Percentiles rank a stretch among this genome's conserved stretches.
Evolutionary conservation across 2,797 vertebrate species (phyloP).

Genomic region (Enteromius anoplus): DNA sequence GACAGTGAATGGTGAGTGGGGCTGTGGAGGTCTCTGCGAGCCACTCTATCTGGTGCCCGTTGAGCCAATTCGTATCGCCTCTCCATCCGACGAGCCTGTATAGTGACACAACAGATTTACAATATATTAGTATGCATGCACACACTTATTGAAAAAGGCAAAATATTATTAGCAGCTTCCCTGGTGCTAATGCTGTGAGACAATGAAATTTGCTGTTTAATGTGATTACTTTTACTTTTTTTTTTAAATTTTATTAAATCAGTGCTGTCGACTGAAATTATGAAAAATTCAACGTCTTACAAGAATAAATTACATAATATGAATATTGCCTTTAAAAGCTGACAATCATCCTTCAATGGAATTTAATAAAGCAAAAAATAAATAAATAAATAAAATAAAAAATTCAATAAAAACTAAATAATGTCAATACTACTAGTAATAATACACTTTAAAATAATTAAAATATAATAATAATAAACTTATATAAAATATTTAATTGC

Average conservation of each 20-base stretch:
- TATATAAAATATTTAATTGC: not conserved
- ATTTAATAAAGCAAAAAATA: not conserved
- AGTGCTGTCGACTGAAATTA: not conserved
- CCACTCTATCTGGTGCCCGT: constrained; percentile 40
- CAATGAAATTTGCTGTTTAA: constrained; percentile 38
- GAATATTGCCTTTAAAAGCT: not conserved
- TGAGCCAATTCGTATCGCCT: constrained; percentile 58
- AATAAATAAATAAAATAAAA: too few relatives aligned
- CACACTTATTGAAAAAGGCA: not conserved
- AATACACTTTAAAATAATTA: not conserved
- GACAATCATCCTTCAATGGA: not conserved
- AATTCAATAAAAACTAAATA: not conserved
- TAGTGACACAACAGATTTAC: constrained; percentile 7
- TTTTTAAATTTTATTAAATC: not conserved
- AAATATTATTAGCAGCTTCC: constrained; percentile 24
- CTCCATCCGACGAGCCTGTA: constrained; percentile 70
- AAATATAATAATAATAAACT: not conserved
- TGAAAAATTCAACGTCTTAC: not conserved
- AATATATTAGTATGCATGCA: constrained; percentile 11
- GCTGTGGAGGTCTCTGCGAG: constrained; percentile 44
- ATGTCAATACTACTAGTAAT: not conserved
- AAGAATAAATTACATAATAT: not conserved
- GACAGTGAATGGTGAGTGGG: constrained; percentile 67
- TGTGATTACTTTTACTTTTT: not conserved
- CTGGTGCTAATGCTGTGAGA: not conserved